A percentile compares a stretch with the other conserved stretches of the same genome.
These are phyloP conservation scores for Acanthoscelides obtectus DNA, from an alignment of 2,888 invertebrate genomes.

Conservation along the genomic window DNA sequence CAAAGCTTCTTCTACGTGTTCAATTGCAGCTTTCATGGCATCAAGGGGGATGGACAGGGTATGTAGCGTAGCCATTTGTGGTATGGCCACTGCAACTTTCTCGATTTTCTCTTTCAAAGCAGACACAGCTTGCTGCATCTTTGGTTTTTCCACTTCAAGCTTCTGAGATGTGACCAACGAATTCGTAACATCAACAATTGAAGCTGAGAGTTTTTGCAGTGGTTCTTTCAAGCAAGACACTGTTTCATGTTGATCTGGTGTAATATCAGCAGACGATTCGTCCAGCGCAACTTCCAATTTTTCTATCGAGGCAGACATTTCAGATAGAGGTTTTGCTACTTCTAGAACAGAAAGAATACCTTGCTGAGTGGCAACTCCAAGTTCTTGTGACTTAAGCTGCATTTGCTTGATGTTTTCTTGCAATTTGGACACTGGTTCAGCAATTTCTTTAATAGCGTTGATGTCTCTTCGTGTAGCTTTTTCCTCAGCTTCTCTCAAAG, in stretches of 20 bases:
- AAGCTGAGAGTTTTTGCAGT: slow-evolving; percentile 14
- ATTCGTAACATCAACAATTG: slow-evolving; percentile 7
- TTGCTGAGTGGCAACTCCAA: not conserved
- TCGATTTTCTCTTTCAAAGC: slow-evolving; percentile 12
- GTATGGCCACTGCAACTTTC: slow-evolving; percentile 4
- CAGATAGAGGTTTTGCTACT: not conserved
- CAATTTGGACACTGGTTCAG: slow-evolving; percentile 9
- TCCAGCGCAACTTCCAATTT: not conserved
- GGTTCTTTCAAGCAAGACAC: slow-evolving; percentile 7
- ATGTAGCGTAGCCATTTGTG: slow-evolving; percentile 7
- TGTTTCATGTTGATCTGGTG: slow-evolving; percentile 1
- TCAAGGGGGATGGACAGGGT: slow-evolving; percentile 11
- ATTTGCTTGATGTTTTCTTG: slow-evolving; percentile 11
- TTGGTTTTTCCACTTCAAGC: slow-evolving; percentile 16
- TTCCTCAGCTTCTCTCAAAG: not conserved
- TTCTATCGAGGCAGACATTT: not conserved
- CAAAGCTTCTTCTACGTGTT: slow-evolving; percentile 12
- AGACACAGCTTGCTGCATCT: slow-evolving; percentile 11
- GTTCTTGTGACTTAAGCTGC: not conserved
- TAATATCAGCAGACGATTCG: slow-evolving; percentile 1
- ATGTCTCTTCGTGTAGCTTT: slow-evolving; percentile 9
- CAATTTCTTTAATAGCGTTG: slow-evolving; percentile 5
- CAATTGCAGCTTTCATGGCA: slow-evolving; percentile 6
- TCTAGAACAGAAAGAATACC: not conserved
- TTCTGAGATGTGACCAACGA: slow-evolving; percentile 11